Percentiles rank a stretch among this genome's conserved stretches.
Evolutionary conservation across 2,888 invertebrate genomes (phyloP).

Genomic region (Trissonchulus sp.): DNA sequence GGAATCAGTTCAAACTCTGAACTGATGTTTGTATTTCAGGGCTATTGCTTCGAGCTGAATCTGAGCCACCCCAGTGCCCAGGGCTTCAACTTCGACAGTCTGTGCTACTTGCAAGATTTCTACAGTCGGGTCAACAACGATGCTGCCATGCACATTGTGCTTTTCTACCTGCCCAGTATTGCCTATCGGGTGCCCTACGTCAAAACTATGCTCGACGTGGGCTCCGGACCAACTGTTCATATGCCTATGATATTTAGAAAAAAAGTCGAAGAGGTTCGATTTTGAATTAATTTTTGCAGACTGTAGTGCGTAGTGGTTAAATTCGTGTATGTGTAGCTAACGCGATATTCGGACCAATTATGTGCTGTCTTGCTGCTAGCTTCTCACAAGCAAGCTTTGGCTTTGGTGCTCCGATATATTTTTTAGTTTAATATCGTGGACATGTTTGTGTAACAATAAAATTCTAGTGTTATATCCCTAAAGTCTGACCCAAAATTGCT

Average conservation of each 20-base stretch:
- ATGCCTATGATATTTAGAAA: slow-evolving; percentile 45
- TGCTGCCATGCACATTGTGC: slow-evolving; percentile 48
- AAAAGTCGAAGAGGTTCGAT: slow-evolving; percentile 42
- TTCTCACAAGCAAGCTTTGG: too few relatives aligned
- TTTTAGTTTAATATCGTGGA: too few relatives aligned
- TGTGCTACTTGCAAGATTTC: slow-evolving; percentile 45
- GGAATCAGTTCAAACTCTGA: too few relatives aligned
- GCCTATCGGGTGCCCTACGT: slow-evolving; percentile 45
- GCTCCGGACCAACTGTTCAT: slow-evolving; percentile 48
- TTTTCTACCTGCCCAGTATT: slow-evolving; percentile 46
- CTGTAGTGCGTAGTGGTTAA: too few relatives aligned
- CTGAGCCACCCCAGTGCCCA: background rate
- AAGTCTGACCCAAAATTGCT: too few relatives aligned
- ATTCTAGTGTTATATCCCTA: too few relatives aligned
- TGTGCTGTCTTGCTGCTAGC: too few relatives aligned
- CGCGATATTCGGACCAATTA: too few relatives aligned
- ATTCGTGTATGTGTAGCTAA: too few relatives aligned
- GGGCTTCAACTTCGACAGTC: background rate
- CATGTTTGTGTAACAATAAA: too few relatives aligned
- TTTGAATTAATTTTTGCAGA: too few relatives aligned
- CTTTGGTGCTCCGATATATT: too few relatives aligned
- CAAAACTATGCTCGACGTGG: slow-evolving; percentile 40
- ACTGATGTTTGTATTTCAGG: background rate
- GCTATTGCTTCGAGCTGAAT: background rate
- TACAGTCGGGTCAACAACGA: slow-evolving; percentile 45